A percentile compares a stretch with the other conserved stretches of the same genome.
phyloP scores from a whole-genome alignment of 2,888 invertebrate species.

The Pammene aurita region DNA sequence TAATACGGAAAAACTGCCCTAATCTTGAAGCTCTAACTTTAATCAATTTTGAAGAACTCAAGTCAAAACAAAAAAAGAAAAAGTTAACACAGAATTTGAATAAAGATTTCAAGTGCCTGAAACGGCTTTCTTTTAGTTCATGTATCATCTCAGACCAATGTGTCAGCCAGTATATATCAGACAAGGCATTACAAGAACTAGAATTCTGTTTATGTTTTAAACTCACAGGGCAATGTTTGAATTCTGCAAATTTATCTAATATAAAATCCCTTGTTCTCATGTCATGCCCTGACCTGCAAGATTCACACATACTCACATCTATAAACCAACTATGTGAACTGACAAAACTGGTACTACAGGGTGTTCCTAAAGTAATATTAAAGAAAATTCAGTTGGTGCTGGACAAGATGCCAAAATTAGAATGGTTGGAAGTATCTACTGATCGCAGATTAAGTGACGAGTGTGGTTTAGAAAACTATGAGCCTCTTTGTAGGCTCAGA shows the following conservation, averaged over 20 bases:
- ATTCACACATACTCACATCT: not conserved
- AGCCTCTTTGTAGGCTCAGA: not conserved
- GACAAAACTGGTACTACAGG: not conserved
- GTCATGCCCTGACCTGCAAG: not conserved
- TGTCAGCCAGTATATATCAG: not conserved
- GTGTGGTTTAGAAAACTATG: not conserved
- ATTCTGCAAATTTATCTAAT: not conserved
- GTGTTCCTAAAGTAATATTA: not conserved
- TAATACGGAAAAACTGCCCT: not conserved
- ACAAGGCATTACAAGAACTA: not conserved
- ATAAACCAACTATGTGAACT: not conserved
- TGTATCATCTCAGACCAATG: not conserved
- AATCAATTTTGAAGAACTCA: not conserved
- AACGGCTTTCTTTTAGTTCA: not conserved
- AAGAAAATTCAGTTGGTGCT: not conserved
- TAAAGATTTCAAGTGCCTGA: not conserved
- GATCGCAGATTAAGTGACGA: not conserved
- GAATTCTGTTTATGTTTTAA: not conserved
- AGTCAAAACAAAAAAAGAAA: not conserved
- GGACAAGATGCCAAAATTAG: conserved; percentile 3
- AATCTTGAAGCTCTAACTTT: not conserved
- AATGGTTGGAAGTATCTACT: not conserved
- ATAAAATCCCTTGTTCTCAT: not conserved
- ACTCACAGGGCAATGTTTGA: not conserved
- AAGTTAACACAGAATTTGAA: no score